Evolutionary conservation across 2,888 invertebrate genomes (phyloP), one percentile per base, ranked within the genome.

Genomic region (Drosophila koepferae): DNA sequence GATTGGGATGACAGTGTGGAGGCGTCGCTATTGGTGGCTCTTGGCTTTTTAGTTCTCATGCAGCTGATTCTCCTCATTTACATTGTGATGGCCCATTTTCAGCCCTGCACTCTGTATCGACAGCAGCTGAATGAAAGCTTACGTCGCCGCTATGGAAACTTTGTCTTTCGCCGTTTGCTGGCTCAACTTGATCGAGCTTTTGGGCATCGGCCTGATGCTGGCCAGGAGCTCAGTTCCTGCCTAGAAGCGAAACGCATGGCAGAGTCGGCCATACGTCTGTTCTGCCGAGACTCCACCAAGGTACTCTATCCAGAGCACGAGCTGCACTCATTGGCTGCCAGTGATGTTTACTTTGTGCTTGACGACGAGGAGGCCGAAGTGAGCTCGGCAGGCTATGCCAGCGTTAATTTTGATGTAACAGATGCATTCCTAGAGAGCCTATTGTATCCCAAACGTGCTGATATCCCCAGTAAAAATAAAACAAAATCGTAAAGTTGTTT

Each of bases 91-190:
- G 63, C 31, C 18, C 54, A 64, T 8, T 38, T 78, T 18, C 70
- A 69, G 14, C 73, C 73, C 1, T 49, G 46, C 46, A 20, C 56
- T 3, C 16, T 68, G 46, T 63, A 71, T 14, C 70, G 68, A 1
- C 61, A 59, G 9, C 64, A 79, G 40, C 23, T 62, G 0, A 74
- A 66, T 34, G 74, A 66, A 63, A 43, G 36, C 23, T 61, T 23
- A 18, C 82, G 85, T 10, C 66, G 64, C 0, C 72, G 66, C 10
- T 83, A 60, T 18, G 56, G 64, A 14, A 74, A 63, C 48, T 86
- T 76, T 28, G 74, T 83, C 9, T 70, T 87, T 31, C 79, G 85
- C 0, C 85, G 82, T 0, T 53, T 86, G 6, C 46, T 83, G 56
- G 59, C 70, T 8, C 74, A 84, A 8, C 46, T 83, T 3, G 81